phyloP scores from a whole-genome alignment of 2,113 vertebrate species.

The Cichladusa arquata region DNA sequence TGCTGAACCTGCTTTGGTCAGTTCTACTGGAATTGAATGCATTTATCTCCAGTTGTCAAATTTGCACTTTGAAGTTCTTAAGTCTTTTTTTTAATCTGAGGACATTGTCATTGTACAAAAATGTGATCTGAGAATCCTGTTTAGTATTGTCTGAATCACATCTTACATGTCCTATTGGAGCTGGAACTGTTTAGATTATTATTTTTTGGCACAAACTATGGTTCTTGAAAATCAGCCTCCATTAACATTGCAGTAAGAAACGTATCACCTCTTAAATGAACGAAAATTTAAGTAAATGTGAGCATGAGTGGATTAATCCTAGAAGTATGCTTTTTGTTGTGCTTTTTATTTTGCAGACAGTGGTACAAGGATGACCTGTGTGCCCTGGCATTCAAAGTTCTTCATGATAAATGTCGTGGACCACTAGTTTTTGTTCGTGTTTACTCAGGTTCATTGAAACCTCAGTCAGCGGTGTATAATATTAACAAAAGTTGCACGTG shows the following conservation, averaged over 20 bases:
- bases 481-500: conserved; percentile 90
- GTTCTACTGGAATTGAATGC: neutral
- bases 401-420: conserved; percentile 94
- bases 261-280: neutral
- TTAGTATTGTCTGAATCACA: neutral
- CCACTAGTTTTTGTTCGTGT: conserved; percentile 91
- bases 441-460: conserved; percentile 90
- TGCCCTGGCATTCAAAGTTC: conserved; percentile 94
- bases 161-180: neutral
- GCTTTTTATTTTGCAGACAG: conserved; percentile 72
- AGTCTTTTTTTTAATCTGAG: neutral
- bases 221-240: neutral
- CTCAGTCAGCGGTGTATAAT: conserved; percentile 89
- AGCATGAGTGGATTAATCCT: neutral
- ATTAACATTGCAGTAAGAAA: neutral
- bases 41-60: neutral
- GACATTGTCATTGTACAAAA: neutral
- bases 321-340: neutral
- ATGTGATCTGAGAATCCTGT: neutral
- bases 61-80: neutral
- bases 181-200: neutral
- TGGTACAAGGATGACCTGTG: conserved; percentile 92
- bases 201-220: accelerated
- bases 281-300: neutral
- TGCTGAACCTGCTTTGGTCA: neutral